These are phyloP conservation scores for Lasius platythorax DNA, from an alignment of 2,888 invertebrate genomes.

Conservation along the genomic window DNA sequence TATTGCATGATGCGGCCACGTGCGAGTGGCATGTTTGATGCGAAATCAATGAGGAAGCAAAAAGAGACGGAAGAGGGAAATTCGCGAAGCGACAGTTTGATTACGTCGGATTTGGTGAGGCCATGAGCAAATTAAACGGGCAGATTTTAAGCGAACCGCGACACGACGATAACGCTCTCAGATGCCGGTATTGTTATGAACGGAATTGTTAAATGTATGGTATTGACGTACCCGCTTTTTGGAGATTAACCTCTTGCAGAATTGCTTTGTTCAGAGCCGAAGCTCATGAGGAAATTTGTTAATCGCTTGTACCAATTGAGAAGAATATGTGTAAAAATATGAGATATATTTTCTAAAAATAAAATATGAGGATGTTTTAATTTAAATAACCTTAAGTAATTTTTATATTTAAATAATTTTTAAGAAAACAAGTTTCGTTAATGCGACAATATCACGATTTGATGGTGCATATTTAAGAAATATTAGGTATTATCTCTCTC, in stretches of 20 bases:
- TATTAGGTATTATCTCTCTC: not conserved
- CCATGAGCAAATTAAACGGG: conserved; percentile 17
- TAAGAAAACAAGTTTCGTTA: not conserved
- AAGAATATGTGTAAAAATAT: not conserved
- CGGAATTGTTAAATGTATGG: conserved; percentile 34
- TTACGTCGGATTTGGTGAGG: conserved; percentile 33
- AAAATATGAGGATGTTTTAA: not conserved
- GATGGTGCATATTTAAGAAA: not conserved
- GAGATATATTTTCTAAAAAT: not conserved
- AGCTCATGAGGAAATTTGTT: conserved; percentile 13
- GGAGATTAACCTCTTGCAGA: conserved; percentile 19
- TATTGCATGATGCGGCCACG: conserved; percentile 32
- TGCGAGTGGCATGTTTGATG: conserved; percentile 44
- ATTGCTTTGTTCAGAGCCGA: conserved; percentile 7
- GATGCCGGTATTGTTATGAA: conserved; percentile 32
- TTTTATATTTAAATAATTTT: not conserved
- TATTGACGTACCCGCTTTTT: conserved; percentile 40
- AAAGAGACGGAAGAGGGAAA: not conserved
- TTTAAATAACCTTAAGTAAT: not conserved
- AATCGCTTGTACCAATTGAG: conserved; percentile 17
- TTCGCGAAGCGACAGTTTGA: conserved; percentile 39
- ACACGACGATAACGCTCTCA: conserved; percentile 18
- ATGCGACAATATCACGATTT: not conserved
- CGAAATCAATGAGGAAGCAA: conserved; percentile 28
- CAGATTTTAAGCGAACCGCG: conserved; percentile 25